Evolutionary conservation across 2,113 vertebrate genomes (phyloP).

Genomic region (Notechis scutatus): DNA sequence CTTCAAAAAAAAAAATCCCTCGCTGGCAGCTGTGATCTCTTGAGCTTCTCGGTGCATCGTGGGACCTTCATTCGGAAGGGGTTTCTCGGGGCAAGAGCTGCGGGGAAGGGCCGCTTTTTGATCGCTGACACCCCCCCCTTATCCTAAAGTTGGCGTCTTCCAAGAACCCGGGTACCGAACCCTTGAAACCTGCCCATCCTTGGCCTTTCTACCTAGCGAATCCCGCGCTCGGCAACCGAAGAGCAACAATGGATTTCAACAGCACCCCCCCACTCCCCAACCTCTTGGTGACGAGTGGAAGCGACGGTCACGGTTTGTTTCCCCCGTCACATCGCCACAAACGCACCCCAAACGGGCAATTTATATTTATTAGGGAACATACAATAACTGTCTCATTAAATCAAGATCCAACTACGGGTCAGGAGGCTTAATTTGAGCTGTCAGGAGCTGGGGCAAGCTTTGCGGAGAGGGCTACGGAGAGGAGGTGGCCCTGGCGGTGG

Average conservation of each 20-base stretch:
- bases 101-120: neutral
- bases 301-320: neutral
- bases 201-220: neutral
- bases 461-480: neutral
- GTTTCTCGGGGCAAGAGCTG: neutral
- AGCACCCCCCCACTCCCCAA: neutral
- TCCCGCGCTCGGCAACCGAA: rapidly evolving
- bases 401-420: constrained; percentile 12
- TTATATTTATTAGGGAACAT: constrained; percentile 58
- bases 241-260: neutral
- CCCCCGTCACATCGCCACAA: constrained; percentile 3
- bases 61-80: neutral
- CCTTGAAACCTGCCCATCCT: neutral
- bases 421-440: constrained; percentile 60
- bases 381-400: constrained; percentile 59
- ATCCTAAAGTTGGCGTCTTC: neutral
- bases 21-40: neutral
- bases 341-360: constrained; percentile 21
- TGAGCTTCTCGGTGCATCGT: neutral
- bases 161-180: neutral
- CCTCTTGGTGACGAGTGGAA: constrained; percentile 10
- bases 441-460: constrained; percentile 27
- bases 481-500: neutral
- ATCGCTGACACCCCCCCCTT: neutral
- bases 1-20: neutral